Evolutionary conservation across 2,888 invertebrate genomes (phyloP), one percentile per base, ranked within the genome.

Genomic region (Linhomoeus sp.): DNA sequence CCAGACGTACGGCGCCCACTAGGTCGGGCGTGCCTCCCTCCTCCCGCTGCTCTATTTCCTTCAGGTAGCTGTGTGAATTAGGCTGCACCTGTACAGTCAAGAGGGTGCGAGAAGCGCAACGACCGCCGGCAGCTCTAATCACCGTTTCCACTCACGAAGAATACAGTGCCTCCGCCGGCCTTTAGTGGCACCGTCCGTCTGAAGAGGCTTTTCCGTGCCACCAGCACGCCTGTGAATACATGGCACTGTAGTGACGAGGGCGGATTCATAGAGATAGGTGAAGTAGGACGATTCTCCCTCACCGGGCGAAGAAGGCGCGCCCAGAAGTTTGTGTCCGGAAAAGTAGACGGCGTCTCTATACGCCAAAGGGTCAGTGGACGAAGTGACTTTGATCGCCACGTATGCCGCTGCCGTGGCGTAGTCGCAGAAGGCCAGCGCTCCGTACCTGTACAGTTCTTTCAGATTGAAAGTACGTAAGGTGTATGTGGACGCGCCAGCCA

Each of bases 241-340:
- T 29, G 29, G 12, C 29, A 29, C 29, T 9, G 12, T 29, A 5
- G 5, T 29, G 29, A 29, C 29, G 29, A 5, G 7, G 24, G 43
- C 53, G n/a, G n/a, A n/a, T n/a, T n/a, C n/a, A n/a, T n/a, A n/a
- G n/a, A n/a, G n/a, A n/a, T n/a, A n/a, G n/a, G n/a, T n/a, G n/a
- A n/a, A n/a, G n/a, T n/a, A n/a, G n/a, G n/a, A n/a, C n/a, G n/a
- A n/a, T n/a, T n/a, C n/a, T n/a, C n/a, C n/a, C n/a, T n/a, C 45
- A 65, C 76, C 77, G 15, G 86, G 84, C 0, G 85, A 82, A 61
- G 83, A 82, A 0, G 83, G 79, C 1, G 86, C 87, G 1, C 87
- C 87, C 36, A 84, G 75, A 65, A 87, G 85, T 67, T 86, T 86
- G 70, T 85, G 85, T 43, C 81, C 78, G 45, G 84, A 81, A 64